phyloP scores from a whole-genome alignment of 2,888 invertebrate species.

The Bombylius discolor region DNA sequence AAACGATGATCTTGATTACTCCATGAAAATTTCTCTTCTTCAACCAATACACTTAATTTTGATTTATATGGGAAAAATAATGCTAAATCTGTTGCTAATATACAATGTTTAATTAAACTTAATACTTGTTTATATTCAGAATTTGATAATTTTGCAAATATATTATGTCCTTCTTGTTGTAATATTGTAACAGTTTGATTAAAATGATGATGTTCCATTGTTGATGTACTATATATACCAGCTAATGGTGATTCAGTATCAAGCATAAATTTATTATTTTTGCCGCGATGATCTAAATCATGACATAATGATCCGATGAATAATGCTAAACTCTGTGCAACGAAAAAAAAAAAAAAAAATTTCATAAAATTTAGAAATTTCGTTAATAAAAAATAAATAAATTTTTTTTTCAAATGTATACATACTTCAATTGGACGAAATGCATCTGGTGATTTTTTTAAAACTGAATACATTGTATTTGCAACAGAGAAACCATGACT shows the following conservation, averaged over 20 bases:
- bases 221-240: constrained; percentile 72
- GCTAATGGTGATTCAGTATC: constrained; percentile 72
- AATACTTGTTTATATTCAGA: constrained; percentile 66
- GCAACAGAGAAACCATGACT: constrained; percentile 80
- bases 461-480: constrained; percentile 64
- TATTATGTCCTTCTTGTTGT: constrained; percentile 77
- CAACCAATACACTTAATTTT: constrained; percentile 42
- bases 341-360: neutral
- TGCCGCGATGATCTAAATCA: constrained; percentile 75
- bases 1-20: constrained; percentile 49
- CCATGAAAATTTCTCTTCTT: constrained; percentile 51
- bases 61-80: constrained; percentile 65
- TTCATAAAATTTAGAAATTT: neutral
- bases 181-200: constrained; percentile 77
- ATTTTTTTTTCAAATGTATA: neutral
- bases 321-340: constrained; percentile 48
- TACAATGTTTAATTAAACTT: constrained; percentile 64
- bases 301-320: constrained; percentile 74
- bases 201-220: constrained; percentile 80
- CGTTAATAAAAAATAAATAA: neutral
- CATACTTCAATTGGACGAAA: constrained; percentile 50
- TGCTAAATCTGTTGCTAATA: constrained; percentile 73
- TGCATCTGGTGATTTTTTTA: constrained; percentile 44
- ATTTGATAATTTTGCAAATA: constrained; percentile 57
- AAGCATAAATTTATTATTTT: constrained; percentile 76